phyloP scores from a whole-genome alignment of 2,888 invertebrate species.

The Helobdella robusta region DNA sequence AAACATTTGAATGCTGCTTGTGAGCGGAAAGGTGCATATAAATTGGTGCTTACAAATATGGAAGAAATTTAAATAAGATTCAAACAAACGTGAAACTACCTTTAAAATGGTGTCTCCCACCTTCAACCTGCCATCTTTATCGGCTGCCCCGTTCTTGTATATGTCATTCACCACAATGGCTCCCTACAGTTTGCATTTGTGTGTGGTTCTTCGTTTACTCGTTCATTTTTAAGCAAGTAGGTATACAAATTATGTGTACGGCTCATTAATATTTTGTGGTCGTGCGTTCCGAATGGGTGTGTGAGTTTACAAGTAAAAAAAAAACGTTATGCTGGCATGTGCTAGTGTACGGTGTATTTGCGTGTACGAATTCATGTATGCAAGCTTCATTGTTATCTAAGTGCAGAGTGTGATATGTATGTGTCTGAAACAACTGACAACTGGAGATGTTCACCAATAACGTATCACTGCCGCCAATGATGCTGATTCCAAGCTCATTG shows the following conservation, averaged over 20 bases:
- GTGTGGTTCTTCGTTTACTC: not conserved
- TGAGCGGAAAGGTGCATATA: too few species aligned
- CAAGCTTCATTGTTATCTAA: too few species aligned
- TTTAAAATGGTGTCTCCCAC: slow-evolving; percentile 88
- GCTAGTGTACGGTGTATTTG: too few species aligned
- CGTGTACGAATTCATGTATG: too few species aligned
- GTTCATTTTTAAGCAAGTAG: not conserved
- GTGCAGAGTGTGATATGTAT: too few species aligned
- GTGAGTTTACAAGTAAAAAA: not conserved
- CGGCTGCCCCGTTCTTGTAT: slow-evolving; percentile 79
- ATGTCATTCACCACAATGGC: slow-evolving; percentile 85
- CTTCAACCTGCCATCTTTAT: slow-evolving; percentile 77
- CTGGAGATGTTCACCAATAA: too few species aligned
- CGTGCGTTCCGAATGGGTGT: not conserved
- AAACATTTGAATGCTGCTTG: not conserved
- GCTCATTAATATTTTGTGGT: not conserved
- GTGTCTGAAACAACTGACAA: too few species aligned
- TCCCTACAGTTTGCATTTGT: slow-evolving; percentile 60
- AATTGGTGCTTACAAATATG: not conserved
- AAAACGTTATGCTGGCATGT: too few species aligned
- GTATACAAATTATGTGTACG: not conserved
- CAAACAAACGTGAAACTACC: slow-evolving; percentile 38
- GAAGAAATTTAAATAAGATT: not conserved
- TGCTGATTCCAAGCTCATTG: slow-evolving; percentile 74
- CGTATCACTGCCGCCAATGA: slow-evolving; percentile 87